Conservation (phyloP, 2,797 vertebrate genomes). For the Neosilurus mollespiculum region DNA sequence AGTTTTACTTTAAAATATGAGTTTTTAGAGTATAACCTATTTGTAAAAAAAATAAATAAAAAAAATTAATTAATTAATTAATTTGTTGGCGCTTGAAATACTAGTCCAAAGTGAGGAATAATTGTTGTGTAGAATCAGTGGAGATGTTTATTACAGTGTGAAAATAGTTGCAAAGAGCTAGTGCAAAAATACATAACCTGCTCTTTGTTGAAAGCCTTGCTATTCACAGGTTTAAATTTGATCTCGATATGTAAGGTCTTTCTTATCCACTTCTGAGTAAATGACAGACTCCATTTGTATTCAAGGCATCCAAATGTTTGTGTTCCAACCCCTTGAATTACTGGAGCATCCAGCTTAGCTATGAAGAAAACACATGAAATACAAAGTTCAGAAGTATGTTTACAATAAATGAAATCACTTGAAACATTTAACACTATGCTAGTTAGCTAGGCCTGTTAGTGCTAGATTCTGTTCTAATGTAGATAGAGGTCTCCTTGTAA, state of each 20-base stretch:
- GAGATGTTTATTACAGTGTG: not conserved
- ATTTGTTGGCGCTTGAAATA: not conserved
- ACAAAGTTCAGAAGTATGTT: not conserved
- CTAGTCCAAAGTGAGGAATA: not conserved
- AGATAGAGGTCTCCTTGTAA: not conserved
- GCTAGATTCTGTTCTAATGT: not conserved
- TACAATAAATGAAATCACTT: not conserved
- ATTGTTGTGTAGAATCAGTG: not conserved
- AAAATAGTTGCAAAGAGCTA: not conserved
- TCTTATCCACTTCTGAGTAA: constrained; percentile 61
- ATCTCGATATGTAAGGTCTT: constrained; percentile 69
- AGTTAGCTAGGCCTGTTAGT: not conserved
- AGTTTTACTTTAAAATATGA: not conserved
- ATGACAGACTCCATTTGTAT: constrained; percentile 69
- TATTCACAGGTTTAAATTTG: constrained; percentile 63
- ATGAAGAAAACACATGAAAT: constrained; percentile 41
- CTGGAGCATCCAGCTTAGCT: constrained; percentile 83
- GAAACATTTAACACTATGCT: not conserved
- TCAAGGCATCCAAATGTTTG: constrained; percentile 70
- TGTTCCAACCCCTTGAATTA: constrained; percentile 59
- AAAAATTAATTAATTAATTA: too few relatives aligned
- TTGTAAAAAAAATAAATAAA: too few relatives aligned
- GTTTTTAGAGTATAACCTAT: not conserved
- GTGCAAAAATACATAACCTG: constrained; percentile 42
- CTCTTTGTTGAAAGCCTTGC: constrained; percentile 63